These are phyloP conservation scores for Ephydatia muelleri DNA, from an alignment of 37 sponge, comb jelly and placozoan species.

Conservation along the genomic window DNA sequence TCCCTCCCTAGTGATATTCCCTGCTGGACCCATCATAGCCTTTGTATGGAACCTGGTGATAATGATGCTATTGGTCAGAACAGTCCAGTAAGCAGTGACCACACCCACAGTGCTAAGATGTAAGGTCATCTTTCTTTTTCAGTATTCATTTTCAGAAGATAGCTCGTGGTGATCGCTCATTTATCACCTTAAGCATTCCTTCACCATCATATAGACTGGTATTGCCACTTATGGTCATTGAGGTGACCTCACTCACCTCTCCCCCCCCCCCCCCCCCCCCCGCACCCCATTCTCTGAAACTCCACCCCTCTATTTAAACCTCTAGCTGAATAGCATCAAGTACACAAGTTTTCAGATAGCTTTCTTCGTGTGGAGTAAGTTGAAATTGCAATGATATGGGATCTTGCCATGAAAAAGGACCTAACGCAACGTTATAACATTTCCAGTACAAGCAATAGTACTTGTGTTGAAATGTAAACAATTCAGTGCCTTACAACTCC, in stretches of 20 bases:
- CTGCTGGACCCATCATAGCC: conserved; percentile 9
- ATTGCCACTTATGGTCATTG: background rate
- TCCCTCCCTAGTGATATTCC: background rate
- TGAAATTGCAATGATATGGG: background rate
- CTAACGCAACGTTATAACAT: no score
- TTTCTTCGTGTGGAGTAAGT: conserved; percentile 28
- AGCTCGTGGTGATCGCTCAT: background rate
- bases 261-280: background rate
- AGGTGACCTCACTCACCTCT: background rate
- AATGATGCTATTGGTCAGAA: background rate
- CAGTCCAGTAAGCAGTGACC: background rate
- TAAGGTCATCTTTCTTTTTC: background rate
- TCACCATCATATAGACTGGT: conserved; percentile 4
- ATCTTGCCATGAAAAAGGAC: no score
- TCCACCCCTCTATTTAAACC: background rate
- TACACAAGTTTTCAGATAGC: conserved; percentile 40
- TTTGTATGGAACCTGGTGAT: conserved; percentile 3
- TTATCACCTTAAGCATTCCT: background rate
- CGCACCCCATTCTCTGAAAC: no score
- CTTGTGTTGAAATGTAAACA: background rate
- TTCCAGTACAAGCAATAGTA: background rate
- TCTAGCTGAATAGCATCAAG: conserved; percentile 11
- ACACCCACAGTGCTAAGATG: background rate
- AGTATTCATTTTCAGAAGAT: background rate
- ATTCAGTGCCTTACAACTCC: no score